Base-by-base conservation (phyloP, 2,888 invertebrate species). In the Eurytoma adleriae region DNA sequence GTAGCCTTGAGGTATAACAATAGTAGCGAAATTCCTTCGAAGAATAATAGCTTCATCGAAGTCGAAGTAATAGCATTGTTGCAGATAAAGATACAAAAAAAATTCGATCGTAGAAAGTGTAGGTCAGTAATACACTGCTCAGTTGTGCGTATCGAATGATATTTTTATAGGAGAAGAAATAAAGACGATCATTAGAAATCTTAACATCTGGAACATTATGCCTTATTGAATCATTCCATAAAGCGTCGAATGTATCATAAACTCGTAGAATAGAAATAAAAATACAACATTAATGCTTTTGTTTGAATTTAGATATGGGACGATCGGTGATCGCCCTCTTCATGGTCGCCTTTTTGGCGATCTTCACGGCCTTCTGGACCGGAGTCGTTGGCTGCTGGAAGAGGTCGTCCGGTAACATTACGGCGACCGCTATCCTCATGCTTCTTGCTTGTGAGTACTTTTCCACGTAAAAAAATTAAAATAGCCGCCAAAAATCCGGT, bases 371-470 rank as follows among this genome's bases (percentile, higher is more conserved):
- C 27, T 98, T 98, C 92, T 97, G 98, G 94, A 97, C 98, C 76
- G 99, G 99, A 80, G 95, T 98, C 16, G 96, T 98, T 52, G 98
- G 99, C 85, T 99, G 99, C 91, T 99, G 98, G 97, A 95, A 97
- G 91, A 93, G 98, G 86, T 97, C 97, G 70, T 96, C 98, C 12
- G 97, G 97, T 84, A 97, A 98, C 90, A 96, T 98, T 87, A 97
- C 98, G 48, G 96, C 97, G 72, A 98, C 98, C 4, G 98, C 98
- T 50, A 96, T 98, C 85, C 92, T 97, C 72, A 96, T 97, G 94
- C 93, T 97, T 74, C 92, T 97, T 83, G 95, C 97, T 87, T 96
- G 97, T 97, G 91, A 94, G 95, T 93, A 86, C 64, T 40, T 40
- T 40, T 40, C 10, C 7, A 10, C 10, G 7, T 40, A 40, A 40